Percentiles rank a stretch among this genome's conserved stretches.
These are phyloP conservation scores for Noctua pronuba DNA, from an alignment of 2,888 invertebrate species.

Conservation along the genomic window DNA sequence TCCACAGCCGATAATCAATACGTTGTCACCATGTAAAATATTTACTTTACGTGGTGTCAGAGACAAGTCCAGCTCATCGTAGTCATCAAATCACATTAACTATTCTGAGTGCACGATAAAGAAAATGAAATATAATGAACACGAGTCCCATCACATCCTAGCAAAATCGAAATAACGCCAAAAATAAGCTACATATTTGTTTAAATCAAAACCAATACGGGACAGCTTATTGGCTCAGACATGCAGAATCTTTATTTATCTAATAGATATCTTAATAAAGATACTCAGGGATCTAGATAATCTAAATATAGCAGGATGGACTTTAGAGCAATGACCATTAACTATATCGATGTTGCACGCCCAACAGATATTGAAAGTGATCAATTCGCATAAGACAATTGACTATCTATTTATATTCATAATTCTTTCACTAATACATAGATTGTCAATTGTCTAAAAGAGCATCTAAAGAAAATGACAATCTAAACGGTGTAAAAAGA, in stretches of 20 bases:
- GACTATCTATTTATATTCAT: neutral
- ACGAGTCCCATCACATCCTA: neutral
- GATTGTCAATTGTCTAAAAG: neutral
- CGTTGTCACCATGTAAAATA: neutral
- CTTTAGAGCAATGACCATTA: slow-evolving; percentile 1
- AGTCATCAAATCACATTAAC: neutral
- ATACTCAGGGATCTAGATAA: neutral
- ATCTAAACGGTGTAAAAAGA: no score
- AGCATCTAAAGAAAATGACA: no score
- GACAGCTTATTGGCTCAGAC: slow-evolving; percentile 27
- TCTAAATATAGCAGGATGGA: slow-evolving; percentile 21
- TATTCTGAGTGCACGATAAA: neutral
- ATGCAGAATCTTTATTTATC: slow-evolving; percentile 1
- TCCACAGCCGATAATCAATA: neutral
- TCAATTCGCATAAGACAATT: neutral
- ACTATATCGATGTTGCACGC: neutral
- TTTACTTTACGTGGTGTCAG: neutral
- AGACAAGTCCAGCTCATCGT: neutral
- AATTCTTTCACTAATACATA: neutral
- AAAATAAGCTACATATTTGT: slow-evolving; percentile 11
- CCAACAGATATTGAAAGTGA: neutral
- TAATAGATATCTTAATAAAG: slow-evolving; percentile 5
- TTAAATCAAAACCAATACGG: slow-evolving; percentile 25
- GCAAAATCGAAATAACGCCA: neutral
- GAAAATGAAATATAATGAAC: neutral